Conservation (phyloP, 2,113 vertebrate species). For the Ranitomeya imitator region DNA sequence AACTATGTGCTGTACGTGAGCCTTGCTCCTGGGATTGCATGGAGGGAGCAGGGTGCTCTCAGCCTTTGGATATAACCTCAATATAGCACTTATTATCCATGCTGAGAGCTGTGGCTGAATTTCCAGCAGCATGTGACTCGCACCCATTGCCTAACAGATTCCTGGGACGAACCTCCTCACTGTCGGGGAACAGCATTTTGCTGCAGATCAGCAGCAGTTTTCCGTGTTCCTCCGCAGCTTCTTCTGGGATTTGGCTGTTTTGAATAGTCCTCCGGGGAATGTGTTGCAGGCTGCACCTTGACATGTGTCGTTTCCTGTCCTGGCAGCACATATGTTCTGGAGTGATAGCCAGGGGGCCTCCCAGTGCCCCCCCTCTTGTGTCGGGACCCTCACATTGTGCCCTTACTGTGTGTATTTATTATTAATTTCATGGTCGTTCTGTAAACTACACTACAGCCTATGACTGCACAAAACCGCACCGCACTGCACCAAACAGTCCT, state of each 20-base stretch:
- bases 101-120: slow-evolving; percentile 50
- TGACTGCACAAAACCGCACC: slow-evolving; percentile 51
- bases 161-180: slow-evolving; percentile 24
- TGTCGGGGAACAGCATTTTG: slow-evolving; percentile 45
- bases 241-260: slow-evolving; percentile 38
- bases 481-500: slow-evolving; percentile 18
- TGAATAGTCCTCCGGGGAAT: slow-evolving; percentile 15
- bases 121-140: slow-evolving; percentile 56
- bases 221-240: slow-evolving; percentile 26
- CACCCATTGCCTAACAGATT: slow-evolving; percentile 47
- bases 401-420: slow-evolving; percentile 55
- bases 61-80: slow-evolving; percentile 56
- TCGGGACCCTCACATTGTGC: slow-evolving; percentile 46
- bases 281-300: slow-evolving; percentile 48
- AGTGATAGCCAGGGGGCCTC: slow-evolving; percentile 15
- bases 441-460: slow-evolving; percentile 52
- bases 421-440: slow-evolving; percentile 46
- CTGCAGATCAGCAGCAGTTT: slow-evolving; percentile 34
- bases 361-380: slow-evolving; percentile 18
- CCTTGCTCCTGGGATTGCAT: slow-evolving; percentile 55
- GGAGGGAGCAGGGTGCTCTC: slow-evolving; percentile 53
- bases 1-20: slow-evolving; percentile 55
- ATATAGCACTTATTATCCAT: slow-evolving; percentile 58
- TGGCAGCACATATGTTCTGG: slow-evolving; percentile 36
- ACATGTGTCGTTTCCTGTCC: slow-evolving; percentile 44